phyloP scores from a whole-genome alignment of 2,113 vertebrate genomes.

The Megatriorchis doriae region DNA sequence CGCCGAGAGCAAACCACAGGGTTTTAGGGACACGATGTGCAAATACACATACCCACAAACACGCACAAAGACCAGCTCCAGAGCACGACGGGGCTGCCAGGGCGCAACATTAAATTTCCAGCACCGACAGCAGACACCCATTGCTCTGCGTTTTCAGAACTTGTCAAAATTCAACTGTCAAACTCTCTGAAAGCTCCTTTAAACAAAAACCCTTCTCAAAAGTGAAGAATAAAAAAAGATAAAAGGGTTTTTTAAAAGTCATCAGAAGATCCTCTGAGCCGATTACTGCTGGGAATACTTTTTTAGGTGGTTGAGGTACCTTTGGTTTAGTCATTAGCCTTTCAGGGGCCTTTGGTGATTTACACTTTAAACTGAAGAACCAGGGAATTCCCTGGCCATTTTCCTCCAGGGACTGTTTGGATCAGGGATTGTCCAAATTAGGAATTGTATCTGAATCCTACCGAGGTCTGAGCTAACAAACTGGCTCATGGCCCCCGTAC shows the following conservation, averaged over 20 bases:
- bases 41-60: neutral
- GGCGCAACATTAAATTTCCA: rapidly evolving
- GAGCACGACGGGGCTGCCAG: neutral
- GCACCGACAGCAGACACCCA: neutral
- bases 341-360: neutral
- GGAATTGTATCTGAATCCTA: slow-evolving; percentile 31
- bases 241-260: neutral
- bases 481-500: neutral
- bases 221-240: neutral
- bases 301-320: neutral
- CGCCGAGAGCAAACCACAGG: neutral
- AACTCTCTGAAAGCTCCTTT: neutral
- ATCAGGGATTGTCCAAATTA: slow-evolving; percentile 35
- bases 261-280: neutral
- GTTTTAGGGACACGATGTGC: neutral
- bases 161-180: neutral
- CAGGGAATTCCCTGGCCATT: neutral
- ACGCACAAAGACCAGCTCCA: neutral
- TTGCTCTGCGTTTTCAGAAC: neutral
- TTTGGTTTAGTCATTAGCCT: neutral
- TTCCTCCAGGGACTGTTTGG: neutral
- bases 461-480: neutral
- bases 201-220: neutral
- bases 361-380: neutral
- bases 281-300: neutral